These are phyloP conservation scores for Percopsis transmontana DNA, from an alignment of 2,113 vertebrate genomes.

Conservation along the genomic window DNA sequence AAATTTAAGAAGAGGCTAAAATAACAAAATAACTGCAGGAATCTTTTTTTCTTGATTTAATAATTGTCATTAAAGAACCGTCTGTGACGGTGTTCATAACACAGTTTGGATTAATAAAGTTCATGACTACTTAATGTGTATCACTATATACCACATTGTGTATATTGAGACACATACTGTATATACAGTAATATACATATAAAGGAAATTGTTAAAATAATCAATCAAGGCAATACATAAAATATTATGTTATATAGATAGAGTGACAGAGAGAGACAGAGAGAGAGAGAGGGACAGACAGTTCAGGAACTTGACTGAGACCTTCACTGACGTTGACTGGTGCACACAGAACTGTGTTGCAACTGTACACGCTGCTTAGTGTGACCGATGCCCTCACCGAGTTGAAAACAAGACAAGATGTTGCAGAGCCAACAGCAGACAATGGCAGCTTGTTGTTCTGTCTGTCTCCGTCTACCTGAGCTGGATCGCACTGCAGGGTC, in stretches of 20 bases:
- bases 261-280: too few relatives aligned
- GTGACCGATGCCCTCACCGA: constrained; percentile 18
- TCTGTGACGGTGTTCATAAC: too few relatives aligned
- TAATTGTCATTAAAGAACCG: too few relatives aligned
- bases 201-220: too few relatives aligned
- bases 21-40: not conserved
- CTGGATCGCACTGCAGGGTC: constrained; percentile 63
- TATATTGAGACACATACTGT: too few relatives aligned
- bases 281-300: not conserved
- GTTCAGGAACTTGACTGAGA: constrained; percentile 31
- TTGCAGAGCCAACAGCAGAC: constrained; percentile 35
- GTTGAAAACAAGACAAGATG: constrained; percentile 31
- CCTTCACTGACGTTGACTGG: constrained; percentile 12
- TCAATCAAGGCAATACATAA: too few relatives aligned
- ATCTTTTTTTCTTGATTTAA: too few relatives aligned
- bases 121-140: too few relatives aligned
- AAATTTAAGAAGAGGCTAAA: constrained; percentile 32
- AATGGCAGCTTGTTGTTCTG: constrained; percentile 58
- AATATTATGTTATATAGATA: too few relatives aligned
- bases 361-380: not conserved
- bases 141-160: too few relatives aligned
- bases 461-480: constrained; percentile 44
- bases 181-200: too few relatives aligned
- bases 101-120: too few relatives aligned
- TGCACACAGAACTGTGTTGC: constrained; percentile 12